Base-by-base conservation (phyloP, 1,140 invertebrate species). In the Drosophila micromelanica region DNA sequence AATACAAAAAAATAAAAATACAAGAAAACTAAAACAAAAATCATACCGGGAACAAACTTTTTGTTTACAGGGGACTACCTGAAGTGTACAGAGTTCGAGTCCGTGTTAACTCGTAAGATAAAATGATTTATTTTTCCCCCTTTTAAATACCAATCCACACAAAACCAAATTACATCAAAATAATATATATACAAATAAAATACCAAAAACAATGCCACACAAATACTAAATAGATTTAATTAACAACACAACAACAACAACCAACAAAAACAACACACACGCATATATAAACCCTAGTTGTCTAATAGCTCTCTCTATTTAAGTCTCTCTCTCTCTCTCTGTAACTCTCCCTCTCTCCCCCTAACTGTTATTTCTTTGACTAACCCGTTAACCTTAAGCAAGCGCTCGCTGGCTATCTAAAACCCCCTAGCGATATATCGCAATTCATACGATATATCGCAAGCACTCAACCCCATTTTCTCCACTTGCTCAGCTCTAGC, bases 61-160 rank as follows among this genome's bases (percentile, higher is more conserved):
- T 95, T 93, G 95, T 94, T 95, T 96, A 92, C 95, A 96, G 95
- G 95, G 94, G 94, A 93, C 93, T 95, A 91, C 93, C 93, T 92
- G 94, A 95, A 93, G 94, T 94, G 93, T 96, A 95, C 95, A 94
- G 94, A 94, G 94, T 95, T 93, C 95, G 95, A 93, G 94, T 95
- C 93, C 94, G 95, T 94, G 93, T 95, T 90, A 95, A 95, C 93
- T 94, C 95, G 95, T 96, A 95, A 95, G 94, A 92, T 92, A 90
- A 90, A 82, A 80, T 89, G 62, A 91, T 90, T 90, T 80, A 80
- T 78, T 78, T 91, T 76, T 61, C 68, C 72, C 78, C 78, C 69
- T 69, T 73, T 49, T 68, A 52, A 61, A 75, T 61, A 67, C 65
- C 74, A 62, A 69, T 75, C 61, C 69, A 52, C 42, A 65, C 30